Conservation (phyloP, 2,113 vertebrate species). For the Oxyruncus cristatus region DNA sequence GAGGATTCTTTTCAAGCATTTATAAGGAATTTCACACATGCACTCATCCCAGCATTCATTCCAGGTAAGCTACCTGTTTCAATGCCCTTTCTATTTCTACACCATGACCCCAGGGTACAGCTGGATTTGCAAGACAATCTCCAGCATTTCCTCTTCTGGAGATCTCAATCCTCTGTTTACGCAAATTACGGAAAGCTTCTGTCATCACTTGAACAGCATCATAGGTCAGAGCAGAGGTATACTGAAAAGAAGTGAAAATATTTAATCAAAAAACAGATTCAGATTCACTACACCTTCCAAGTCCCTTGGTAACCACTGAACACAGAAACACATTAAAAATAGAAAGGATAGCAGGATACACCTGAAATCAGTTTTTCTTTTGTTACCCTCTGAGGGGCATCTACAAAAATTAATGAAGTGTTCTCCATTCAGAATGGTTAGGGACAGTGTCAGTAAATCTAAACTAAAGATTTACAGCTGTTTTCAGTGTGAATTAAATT, state of each 20-base stretch:
- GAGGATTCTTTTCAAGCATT: neutral
- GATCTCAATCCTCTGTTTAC: conserved; percentile 95
- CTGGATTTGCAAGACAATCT: conserved; percentile 97
- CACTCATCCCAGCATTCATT: neutral
- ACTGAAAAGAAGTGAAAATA: conserved; percentile 76
- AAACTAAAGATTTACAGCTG: neutral
- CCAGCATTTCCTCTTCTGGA: conserved; percentile 92
- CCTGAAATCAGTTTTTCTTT: neutral
- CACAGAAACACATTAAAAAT: neutral
- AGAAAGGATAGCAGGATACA: neutral
- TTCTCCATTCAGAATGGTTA: neutral
- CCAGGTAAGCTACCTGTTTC: conserved; percentile 85
- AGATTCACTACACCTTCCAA: neutral
- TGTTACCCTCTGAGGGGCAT: neutral
- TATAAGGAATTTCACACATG: neutral
- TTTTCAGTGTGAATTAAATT: neutral
- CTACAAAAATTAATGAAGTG: neutral
- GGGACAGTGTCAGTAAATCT: neutral
- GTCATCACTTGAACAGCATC: conserved; percentile 99
- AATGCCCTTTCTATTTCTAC: conserved; percentile 97
- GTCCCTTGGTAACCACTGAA: neutral
- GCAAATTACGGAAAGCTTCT: conserved; percentile 92
- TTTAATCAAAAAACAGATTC: neutral
- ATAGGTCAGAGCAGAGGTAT: conserved; percentile 96
- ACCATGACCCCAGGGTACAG: conserved; percentile 96